Evolutionary conservation across 1,140 invertebrate genomes (phyloP), one percentile per base, ranked within the genome.

Genomic region (Linepithema humile): DNA sequence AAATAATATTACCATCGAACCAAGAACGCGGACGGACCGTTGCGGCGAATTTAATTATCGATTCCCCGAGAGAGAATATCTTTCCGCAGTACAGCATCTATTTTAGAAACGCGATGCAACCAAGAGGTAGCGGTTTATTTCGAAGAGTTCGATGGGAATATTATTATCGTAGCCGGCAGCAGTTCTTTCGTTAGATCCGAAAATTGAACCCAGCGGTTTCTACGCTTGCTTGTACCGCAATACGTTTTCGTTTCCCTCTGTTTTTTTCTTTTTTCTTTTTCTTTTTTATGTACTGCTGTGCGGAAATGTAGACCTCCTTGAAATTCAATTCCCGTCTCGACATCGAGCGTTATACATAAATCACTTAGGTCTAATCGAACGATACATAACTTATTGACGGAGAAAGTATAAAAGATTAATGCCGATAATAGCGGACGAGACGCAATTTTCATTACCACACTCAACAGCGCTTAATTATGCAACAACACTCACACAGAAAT

Each of bases 1-100:
- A 69, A 80, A 80, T 70, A 80, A 80, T 80, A 70, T 80, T 57
- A 80, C 59, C 75, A 78, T 70, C 64, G 75, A 80, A 55, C 75
- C 48, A 23, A 26, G 32, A 80, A 43, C 62, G 32, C 62, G 62
- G 20, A 53, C 45, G 53, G 74, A 50, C 67, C 26, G 38, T 74
- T 59, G 62, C 15, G 62, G 32, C 62, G 15, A 62, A 53, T 84
- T 67, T 78, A 84, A 84, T 84, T 78, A 78, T 55, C 82, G 67
- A 74, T 82, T 82, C 15, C 40, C 32, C 69, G 26, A 12, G 55
- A 59, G 55, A 60, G 40, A 38, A 82, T 74, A 50, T 38, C 69
- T 60, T 59, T 74, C 53, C 26, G 23, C 12, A 12, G 50, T 55
- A n/a, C 45, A 40, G 32, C 35, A 9, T 35, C n/a, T 70, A 80